A percentile compares a stretch with the other conserved stretches of the same genome.
Evolutionary conservation across 2,113 vertebrate species (phyloP).

Genomic region (Scytalopus superciliaris): DNA sequence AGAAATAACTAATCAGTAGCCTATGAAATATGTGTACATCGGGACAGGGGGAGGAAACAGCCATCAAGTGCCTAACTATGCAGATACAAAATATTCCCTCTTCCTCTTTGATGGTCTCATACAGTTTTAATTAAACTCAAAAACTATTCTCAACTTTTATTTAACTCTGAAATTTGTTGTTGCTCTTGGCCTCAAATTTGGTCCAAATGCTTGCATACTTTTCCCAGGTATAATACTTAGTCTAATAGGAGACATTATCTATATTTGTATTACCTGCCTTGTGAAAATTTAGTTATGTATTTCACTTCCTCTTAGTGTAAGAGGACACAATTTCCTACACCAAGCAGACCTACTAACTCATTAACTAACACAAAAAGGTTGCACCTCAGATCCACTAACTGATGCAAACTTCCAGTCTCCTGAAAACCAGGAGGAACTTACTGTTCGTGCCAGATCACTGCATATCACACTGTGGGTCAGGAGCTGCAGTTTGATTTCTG

Average conservation of each 20-base stretch:
- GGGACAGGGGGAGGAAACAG: background rate
- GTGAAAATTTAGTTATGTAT: background rate
- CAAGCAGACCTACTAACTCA: background rate
- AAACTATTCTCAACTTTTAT: background rate
- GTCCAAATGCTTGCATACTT: background rate
- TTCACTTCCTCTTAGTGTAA: background rate
- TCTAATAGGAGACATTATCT: background rate
- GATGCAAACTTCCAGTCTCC: background rate
- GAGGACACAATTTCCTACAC: background rate
- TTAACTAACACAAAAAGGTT: background rate
- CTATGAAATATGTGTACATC: background rate
- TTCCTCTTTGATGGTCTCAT: background rate
- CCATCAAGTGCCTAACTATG: background rate
- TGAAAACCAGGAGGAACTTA: slow-evolving; percentile 71
- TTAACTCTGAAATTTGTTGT: background rate
- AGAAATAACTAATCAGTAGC: background rate
- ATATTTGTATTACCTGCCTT: background rate
- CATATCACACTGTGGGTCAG: slow-evolving; percentile 81
- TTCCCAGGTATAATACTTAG: background rate
- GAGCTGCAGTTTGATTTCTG: slow-evolving; percentile 93
- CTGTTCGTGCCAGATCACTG: slow-evolving; percentile 86
- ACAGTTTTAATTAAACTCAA: background rate
- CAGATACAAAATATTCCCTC: background rate
- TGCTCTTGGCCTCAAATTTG: too few relatives aligned
- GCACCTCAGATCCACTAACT: background rate